Evolutionary conservation across 1,140 invertebrate species (phyloP).

Genomic region (Drosophila biarmipes): DNA sequence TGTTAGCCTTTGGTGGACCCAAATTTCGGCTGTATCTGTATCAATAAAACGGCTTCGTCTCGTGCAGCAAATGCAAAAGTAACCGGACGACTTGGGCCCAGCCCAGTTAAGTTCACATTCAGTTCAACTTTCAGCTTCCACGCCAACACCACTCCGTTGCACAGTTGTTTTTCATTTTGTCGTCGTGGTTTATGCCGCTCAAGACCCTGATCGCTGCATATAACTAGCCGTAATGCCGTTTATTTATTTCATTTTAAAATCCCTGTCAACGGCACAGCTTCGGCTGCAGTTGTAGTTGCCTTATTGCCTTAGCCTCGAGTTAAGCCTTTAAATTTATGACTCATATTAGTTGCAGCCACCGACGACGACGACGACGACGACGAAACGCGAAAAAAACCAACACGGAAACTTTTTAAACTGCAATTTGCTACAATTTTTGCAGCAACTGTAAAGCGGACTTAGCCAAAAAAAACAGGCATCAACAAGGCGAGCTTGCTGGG

Average conservation of each 20-base stretch:
- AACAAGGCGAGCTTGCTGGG: slow-evolving; percentile 1
- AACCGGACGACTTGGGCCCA: slow-evolving; percentile 66
- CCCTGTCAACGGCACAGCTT: slow-evolving; percentile 48
- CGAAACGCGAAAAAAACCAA: slow-evolving; percentile 50
- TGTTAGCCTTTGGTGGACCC: slow-evolving; percentile 20
- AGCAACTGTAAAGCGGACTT: slow-evolving; percentile 54
- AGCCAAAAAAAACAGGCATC: slow-evolving; percentile 37
- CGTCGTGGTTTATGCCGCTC: slow-evolving; percentile 39
- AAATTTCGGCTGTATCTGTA: slow-evolving; percentile 58
- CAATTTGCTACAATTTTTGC: slow-evolving; percentile 78
- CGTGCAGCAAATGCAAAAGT: slow-evolving; percentile 75
- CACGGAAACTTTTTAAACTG: slow-evolving; percentile 78
- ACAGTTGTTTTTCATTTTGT: slow-evolving; percentile 3
- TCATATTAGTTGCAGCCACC: slow-evolving; percentile 70
- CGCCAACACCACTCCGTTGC: slow-evolving; percentile 44
- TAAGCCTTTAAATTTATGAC: slow-evolving; percentile 78
- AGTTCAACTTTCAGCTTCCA: slow-evolving; percentile 49
- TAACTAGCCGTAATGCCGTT: slow-evolving; percentile 74
- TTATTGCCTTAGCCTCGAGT: slow-evolving; percentile 46
- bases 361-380: slow-evolving; percentile 17
- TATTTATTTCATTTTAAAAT: slow-evolving; percentile 71
- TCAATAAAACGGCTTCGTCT: slow-evolving; percentile 61
- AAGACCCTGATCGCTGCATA: slow-evolving; percentile 75
- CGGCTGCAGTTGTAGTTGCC: slow-evolving; percentile 10
- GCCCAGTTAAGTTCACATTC: slow-evolving; percentile 59